A percentile compares a stretch with the other conserved stretches of the same genome.
Evolutionary conservation across 2,888 invertebrate genomes (phyloP).

Genomic region (Latrodectus elegans): DNA sequence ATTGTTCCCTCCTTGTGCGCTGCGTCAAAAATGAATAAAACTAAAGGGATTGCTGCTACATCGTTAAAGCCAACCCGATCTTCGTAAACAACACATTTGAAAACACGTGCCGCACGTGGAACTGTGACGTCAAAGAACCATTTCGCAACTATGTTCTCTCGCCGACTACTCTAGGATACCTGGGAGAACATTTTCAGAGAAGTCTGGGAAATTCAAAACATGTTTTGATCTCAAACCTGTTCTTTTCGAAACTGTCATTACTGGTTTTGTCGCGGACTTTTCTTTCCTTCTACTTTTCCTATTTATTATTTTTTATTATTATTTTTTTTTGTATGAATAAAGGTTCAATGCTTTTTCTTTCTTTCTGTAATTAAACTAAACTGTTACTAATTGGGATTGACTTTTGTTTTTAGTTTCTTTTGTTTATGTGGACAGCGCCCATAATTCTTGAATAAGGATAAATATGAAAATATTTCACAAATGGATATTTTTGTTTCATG

Average conservation of each 20-base stretch:
- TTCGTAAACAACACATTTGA: constrained; percentile 61
- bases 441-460: too few species aligned
- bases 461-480: too few species aligned
- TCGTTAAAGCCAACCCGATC: constrained; percentile 3
- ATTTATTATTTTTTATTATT: too few species aligned
- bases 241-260: constrained; percentile 21
- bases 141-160: constrained; percentile 37
- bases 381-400: neutral
- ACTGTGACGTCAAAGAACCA: constrained; percentile 45
- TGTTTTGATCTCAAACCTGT: constrained; percentile 35
- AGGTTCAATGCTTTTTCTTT: constrained; percentile 50
- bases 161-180: neutral
- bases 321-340: neutral
- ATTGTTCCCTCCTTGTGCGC: neutral
- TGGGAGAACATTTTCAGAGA: constrained; percentile 1
- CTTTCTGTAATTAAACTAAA: neutral
- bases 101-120: constrained; percentile 59
- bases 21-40: neutral
- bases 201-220: constrained; percentile 34
- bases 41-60: constrained; percentile 35
- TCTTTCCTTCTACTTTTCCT: neutral
- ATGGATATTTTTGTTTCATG: too few species aligned
- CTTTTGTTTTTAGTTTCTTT: neutral
- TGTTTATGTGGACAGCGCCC: too few species aligned
- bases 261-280: neutral